These are phyloP conservation scores for Spongilla lacustris DNA, from an alignment of 37 sponge, comb jelly and placozoan species.

Conservation along the genomic window DNA sequence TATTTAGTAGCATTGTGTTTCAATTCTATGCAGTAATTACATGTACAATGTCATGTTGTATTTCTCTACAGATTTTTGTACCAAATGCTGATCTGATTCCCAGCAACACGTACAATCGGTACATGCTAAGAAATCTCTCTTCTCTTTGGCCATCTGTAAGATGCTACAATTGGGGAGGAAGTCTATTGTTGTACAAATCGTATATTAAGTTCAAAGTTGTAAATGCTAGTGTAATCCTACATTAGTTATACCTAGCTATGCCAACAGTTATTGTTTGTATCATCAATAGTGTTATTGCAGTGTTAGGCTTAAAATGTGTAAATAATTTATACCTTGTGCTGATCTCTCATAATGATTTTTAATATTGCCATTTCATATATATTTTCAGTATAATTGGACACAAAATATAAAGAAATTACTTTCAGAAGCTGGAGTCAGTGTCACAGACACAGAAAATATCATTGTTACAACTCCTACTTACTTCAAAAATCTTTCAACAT, in stretches of 20 bases:
- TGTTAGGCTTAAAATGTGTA: too few species aligned
- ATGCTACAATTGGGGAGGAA: too few species aligned
- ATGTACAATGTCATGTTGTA: neutral
- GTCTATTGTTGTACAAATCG: too few species aligned
- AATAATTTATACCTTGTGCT: too few species aligned
- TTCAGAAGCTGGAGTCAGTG: constrained; percentile 1
- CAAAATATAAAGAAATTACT: neutral
- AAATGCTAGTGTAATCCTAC: too few species aligned
- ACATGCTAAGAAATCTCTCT: constrained; percentile 20
- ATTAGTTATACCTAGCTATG: too few species aligned
- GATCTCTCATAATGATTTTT: too few species aligned
- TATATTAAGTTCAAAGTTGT: too few species aligned
- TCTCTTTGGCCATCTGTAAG: constrained; percentile 20
- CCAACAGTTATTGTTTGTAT: too few species aligned
- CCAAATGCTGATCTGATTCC: constrained; percentile 32
- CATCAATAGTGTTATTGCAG: too few species aligned
- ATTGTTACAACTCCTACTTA: constrained; percentile 60
- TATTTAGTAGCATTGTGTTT: too few species aligned
- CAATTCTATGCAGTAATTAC: too few species aligned
- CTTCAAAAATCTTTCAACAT: constrained; percentile 31
- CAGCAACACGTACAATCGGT: constrained; percentile 40
- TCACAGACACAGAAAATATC: constrained; percentile 2
- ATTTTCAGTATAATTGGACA: constrained; percentile 48
- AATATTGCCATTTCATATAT: neutral
- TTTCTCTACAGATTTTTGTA: constrained; percentile 39